Evolutionary conservation across 2,113 vertebrate genomes (phyloP).

Genomic region (Aramus guarauna): DNA sequence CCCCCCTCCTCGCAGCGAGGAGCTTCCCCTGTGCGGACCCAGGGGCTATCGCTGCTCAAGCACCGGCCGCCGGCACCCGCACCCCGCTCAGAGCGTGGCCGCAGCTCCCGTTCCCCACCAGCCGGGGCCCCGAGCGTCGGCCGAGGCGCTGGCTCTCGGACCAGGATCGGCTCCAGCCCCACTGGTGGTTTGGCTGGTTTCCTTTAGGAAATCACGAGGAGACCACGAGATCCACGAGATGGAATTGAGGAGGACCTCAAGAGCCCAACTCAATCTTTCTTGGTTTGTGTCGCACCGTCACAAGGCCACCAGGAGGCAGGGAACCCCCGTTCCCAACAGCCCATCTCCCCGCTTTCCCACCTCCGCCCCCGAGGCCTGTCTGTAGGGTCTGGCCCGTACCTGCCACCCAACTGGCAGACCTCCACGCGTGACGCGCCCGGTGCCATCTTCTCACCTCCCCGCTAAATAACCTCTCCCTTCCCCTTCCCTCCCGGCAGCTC

Average conservation of each 20-base stretch:
- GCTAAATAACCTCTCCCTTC: background rate
- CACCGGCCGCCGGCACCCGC: background rate
- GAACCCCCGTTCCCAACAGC: background rate
- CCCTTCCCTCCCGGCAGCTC: background rate
- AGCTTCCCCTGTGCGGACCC: fast-evolving
- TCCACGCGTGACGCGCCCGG: fast-evolving
- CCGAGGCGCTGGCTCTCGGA: fast-evolving
- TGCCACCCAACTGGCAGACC: background rate
- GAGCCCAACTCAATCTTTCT: background rate
- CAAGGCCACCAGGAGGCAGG: background rate
- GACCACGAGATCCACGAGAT: background rate
- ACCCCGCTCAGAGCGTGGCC: fast-evolving
- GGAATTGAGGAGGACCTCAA: background rate
- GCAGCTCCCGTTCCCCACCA: background rate
- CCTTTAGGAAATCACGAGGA: background rate
- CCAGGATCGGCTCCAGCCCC: background rate
- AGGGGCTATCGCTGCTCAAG: fast-evolving
- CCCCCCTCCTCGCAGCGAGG: background rate
- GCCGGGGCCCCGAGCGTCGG: fast-evolving
- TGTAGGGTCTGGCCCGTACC: background rate
- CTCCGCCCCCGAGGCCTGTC: background rate
- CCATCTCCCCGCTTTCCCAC: background rate
- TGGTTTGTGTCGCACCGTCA: background rate
- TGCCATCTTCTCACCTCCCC: background rate
- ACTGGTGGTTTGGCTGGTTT: background rate